Conservation (phyloP, 2,113 vertebrate species). For the Haemorhous mexicanus region DNA sequence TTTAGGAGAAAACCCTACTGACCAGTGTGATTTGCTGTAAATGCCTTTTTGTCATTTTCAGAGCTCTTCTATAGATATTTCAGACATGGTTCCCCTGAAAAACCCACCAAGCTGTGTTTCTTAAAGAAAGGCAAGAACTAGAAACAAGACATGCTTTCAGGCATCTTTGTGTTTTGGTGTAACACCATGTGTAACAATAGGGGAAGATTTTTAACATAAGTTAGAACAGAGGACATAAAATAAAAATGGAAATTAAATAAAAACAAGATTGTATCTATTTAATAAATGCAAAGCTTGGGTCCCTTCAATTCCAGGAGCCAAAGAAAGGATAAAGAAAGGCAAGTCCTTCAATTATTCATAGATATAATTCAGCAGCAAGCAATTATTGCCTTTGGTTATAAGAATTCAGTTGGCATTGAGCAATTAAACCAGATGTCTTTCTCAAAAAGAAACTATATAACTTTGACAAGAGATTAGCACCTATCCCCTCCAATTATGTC, state of each 20-base stretch:
- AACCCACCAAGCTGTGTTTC: not conserved
- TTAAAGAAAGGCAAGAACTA: not conserved
- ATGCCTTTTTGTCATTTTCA: not conserved
- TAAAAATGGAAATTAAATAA: conserved; percentile 59
- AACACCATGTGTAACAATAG: not conserved
- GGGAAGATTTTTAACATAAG: not conserved
- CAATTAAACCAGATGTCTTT: conserved; percentile 45
- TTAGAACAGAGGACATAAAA: conserved; percentile 5
- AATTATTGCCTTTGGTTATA: conserved; percentile 53
- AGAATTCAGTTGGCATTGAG: conserved; percentile 36
- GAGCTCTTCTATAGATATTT: not conserved
- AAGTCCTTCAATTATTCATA: conserved; percentile 67
- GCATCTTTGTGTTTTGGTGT: not conserved
- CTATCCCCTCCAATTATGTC: conserved; percentile 15
- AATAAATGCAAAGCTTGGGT: conserved; percentile 20
- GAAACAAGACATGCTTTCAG: not conserved
- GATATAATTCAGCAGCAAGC: conserved; percentile 50
- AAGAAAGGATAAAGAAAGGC: conserved; percentile 4
- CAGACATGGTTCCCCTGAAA: not conserved
- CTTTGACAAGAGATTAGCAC: conserved; percentile 44
- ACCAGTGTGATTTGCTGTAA: not conserved
- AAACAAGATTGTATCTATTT: conserved; percentile 40
- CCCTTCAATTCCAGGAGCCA: conserved; percentile 41
- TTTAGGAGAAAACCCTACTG: not conserved
- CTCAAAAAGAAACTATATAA: not conserved